Conservation (phyloP, 2,888 invertebrate genomes). For the Euplagia quadripunctaria region DNA sequence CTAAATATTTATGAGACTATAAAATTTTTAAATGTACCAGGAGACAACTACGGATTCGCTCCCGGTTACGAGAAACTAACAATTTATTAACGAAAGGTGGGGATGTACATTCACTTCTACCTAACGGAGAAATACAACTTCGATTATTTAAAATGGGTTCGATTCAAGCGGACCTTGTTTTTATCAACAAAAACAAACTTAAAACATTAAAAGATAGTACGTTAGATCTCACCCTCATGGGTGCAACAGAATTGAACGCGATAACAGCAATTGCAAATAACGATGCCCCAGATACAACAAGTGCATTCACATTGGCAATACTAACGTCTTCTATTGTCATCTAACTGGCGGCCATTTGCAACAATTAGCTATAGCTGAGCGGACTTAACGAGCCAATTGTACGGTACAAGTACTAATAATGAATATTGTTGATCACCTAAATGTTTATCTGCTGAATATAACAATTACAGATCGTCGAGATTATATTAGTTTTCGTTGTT, state of each 20-base stretch:
- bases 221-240: constrained; percentile 14
- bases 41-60: neutral
- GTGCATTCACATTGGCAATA: constrained; percentile 52
- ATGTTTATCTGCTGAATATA: constrained; percentile 49
- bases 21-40: neutral
- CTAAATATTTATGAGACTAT: neutral
- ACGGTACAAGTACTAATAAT: constrained; percentile 50
- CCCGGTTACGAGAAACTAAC: neutral
- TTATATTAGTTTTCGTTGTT: constrained; percentile 44
- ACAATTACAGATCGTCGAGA: constrained; percentile 41
- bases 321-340: constrained; percentile 69
- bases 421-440: constrained; percentile 56
- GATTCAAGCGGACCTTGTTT: neutral
- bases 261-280: constrained; percentile 56
- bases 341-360: constrained; percentile 76
- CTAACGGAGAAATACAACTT: neutral
- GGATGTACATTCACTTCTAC: neutral
- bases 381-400: constrained; percentile 79
- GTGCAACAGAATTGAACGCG: constrained; percentile 43
- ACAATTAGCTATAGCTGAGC: constrained; percentile 77
- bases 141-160: neutral
- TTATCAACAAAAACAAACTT: neutral
- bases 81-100: neutral
- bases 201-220: neutral
- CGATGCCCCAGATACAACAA: constrained; percentile 62